Base-by-base conservation (phyloP, 2,888 invertebrate species). In the Coecobrya sp. region DNA sequence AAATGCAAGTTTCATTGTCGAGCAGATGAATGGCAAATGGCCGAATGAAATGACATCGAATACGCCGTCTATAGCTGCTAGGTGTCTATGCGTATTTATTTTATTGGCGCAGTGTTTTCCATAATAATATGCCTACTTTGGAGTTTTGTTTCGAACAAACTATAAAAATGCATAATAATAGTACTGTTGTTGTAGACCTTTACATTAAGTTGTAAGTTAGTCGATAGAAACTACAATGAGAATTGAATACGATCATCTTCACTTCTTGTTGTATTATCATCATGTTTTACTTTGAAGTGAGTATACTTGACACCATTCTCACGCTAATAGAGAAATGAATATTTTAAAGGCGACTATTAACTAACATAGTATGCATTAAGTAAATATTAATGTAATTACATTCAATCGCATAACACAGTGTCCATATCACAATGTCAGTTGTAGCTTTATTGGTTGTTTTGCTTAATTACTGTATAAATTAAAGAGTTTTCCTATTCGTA, bases 251-350 rank as follows among this genome's bases (percentile, higher is more conserved):
- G 65, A 68, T 85, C 68, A 70, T 86, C 27, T 45, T 88, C 62
- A 62, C 65, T 27, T 70, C 49, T 22, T 1, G 52, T 70, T 30
- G 55, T 52, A 86, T 70, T 45, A 65, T 42, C 19, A n/a, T 62
- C n/a, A 55, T 55, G 62, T 62, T 62, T 62, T n/a, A 62, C 62
- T 65, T 81, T 81, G 82, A 65, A 65, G 85, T 19, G 68, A 79
- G 65, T 87, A 91, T 82, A 87, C 91, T 87, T 91, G 91, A 91
- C 91, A 91, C 82, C 86, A 91, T 91, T 91, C 91, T 91, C 91
- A 91, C 91, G 86, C 30, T 73, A 76, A 90, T 73, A 84, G 65
- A 84, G 30, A 36, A 82, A 82, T 82, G 45, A 82, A 82, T 36
- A 13, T 25, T 86, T 89, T 82, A 25, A 59, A 89, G 89, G 70